Evolutionary conservation across 2,797 vertebrate genomes (phyloP), one percentile per base, ranked within the genome.

Genomic region (Craterocephalus amniculus): DNA sequence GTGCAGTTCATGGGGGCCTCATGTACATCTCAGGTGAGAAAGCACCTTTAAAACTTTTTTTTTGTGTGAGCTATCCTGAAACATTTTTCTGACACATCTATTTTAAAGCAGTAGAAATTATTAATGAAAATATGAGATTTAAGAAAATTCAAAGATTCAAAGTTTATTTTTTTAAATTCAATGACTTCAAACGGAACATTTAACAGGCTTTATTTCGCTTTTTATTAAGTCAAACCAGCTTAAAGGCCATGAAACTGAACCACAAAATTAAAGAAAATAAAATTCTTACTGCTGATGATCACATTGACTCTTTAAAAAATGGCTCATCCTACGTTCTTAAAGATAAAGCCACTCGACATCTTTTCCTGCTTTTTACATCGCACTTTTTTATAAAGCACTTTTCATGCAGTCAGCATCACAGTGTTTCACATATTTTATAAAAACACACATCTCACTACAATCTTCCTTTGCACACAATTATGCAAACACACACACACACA

Each of bases 1-100:
- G 95, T 16, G 88, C 95, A 0, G 94, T 95, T 63, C 93, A 95
- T 1, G 89, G 87, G 1, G 87, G 81, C 45, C 88, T 94, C 60
- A 94, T 95, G 95, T 95, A 94, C 83, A 92, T 95, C 80, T 95
- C 95, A 88, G 95, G 95, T 95, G 52, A 67, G 67, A n/a, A 18
- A 43, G 29, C 18, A 1, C n/a, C 6, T 18, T 35, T 4, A 34
- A 32, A 40, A 18, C 40, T 4, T 35, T 51, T 34, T 34, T 8
- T 34, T 34, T 34, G 32, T 34, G 32, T 34, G n/a, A n/a, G n/a
- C n/a, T 34, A 8, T 34, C 5, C 32, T 8, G 1, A 8, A 34
- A 34, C 32, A 31, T 6, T 31, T 43, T 43, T 45, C 8, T 20
- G 0, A n/a, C 43, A 45, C 43, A n/a, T 38, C 40, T 43, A 20